phyloP scores from a whole-genome alignment of 1,140 invertebrate genomes.

The Aphelinus certus region DNA sequence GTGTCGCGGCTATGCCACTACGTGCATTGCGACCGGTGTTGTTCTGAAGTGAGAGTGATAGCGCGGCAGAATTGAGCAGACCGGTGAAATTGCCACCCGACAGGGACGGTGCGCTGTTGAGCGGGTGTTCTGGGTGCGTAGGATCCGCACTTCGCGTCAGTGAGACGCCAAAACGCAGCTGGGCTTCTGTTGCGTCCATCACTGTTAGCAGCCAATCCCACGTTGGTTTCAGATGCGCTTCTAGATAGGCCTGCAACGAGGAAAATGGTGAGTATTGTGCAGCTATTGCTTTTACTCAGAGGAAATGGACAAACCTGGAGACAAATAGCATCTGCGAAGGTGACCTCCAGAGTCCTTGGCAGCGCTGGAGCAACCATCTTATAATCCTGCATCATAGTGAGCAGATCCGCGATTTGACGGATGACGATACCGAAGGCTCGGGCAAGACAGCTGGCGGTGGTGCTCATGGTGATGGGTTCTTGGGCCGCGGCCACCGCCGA shows the following conservation, averaged over 20 bases:
- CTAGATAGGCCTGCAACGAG: slow-evolving; percentile 84
- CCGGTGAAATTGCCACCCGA: too few relatives aligned
- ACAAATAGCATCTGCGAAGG: slow-evolving; percentile 75
- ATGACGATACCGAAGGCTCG: slow-evolving; percentile 94
- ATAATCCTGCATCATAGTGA: slow-evolving; percentile 81
- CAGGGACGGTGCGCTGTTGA: slow-evolving; percentile 64
- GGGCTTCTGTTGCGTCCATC: slow-evolving; percentile 98
- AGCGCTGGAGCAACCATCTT: slow-evolving; percentile 73
- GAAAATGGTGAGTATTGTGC: slow-evolving; percentile 21
- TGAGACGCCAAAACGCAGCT: slow-evolving; percentile 94
- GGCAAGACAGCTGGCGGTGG: slow-evolving; percentile 91
- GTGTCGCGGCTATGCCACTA: slow-evolving; percentile 56
- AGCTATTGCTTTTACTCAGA: too few relatives aligned
- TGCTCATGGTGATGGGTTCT: slow-evolving; percentile 92
- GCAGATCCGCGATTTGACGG: slow-evolving; percentile 91
- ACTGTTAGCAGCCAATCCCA: slow-evolving; percentile 98
- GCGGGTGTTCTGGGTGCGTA: slow-evolving; percentile 71
- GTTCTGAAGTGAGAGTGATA: slow-evolving; percentile 60
- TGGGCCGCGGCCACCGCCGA: slow-evolving; percentile 76
- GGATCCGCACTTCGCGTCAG: slow-evolving; percentile 81
- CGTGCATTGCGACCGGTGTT: slow-evolving; percentile 57
- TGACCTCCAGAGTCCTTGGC: slow-evolving; percentile 72
- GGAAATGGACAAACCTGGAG: slow-evolving; percentile 77
- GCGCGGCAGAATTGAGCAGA: slow-evolving; percentile 57
- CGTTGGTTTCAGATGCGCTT: slow-evolving; percentile 87